Base-by-base conservation (phyloP, 2,888 invertebrate genomes). In the Cryptocephalus primarius region DNA sequence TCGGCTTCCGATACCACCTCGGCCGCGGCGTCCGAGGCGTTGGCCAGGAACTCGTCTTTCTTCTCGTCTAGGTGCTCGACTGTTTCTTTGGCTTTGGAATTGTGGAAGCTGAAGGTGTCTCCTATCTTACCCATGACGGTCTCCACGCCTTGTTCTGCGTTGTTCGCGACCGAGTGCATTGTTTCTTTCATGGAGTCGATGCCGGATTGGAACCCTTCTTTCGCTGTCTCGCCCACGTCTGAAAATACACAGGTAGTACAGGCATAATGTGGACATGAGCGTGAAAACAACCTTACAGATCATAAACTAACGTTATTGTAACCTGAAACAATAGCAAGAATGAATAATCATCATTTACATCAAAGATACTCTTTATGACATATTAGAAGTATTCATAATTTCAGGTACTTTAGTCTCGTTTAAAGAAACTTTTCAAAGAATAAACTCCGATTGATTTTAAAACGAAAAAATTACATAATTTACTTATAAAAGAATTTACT, bases 1-100 rank as follows among this genome's bases (percentile, higher is more conserved):
- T 67, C 67, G 10, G 67, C 63, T 51, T 67, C 65, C 3, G 67
- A 67, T 9, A 67, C 60, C 10, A 61, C 66, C 52, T 68, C 68
- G 9, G 57, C 55, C 4, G 60, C 53, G 8, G 52, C 50, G 42
- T 65, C 65, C 12, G 59, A 49, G 6, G 55, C 54, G 46, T 57
- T 60, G 32, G 57, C 54, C 1, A 57, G 13, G 4, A 58, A 50
- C n/a, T 68, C 62, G 32, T 63, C 62, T 14, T 54, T 54, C 40
- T 45, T 52, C 11, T 58, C 50, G 22, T 59, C 58, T 10, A 57
- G 46, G 47, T 61, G 60, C 12, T 55, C 50, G 8, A 54, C 54
- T 8, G 52, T 51, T n/a, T 62, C 60, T 14, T 61, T 55, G 1
- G 55, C 54, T 43, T 61, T 56, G 11, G 56, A 53, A 44, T 61